A percentile compares a stretch with the other conserved stretches of the same genome.
Evolutionary conservation across 2,797 vertebrate genomes (phyloP).

Genomic region (Neopelma chrysocephalum): DNA sequence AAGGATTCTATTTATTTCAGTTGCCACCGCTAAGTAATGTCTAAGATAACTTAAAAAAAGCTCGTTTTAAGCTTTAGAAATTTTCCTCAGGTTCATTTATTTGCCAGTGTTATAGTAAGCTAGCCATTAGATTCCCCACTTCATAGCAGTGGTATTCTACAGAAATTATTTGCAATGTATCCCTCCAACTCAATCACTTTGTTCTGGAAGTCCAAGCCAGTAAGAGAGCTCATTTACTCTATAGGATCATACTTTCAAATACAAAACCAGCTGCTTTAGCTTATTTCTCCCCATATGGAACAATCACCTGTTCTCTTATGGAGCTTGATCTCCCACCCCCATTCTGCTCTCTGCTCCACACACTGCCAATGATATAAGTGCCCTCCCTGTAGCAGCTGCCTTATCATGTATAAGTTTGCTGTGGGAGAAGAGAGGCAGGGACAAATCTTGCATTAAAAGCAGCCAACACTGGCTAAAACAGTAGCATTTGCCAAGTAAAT

Average conservation of each 20-base stretch:
- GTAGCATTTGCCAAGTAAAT: not conserved
- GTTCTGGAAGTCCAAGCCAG: not conserved
- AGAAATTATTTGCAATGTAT: not conserved
- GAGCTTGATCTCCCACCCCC: not conserved
- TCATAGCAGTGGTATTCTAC: not conserved
- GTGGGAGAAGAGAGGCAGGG: not conserved
- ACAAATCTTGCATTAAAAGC: not conserved
- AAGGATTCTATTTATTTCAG: not conserved
- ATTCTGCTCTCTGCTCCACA: slow-evolving; percentile 15
- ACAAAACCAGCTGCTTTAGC: not conserved
- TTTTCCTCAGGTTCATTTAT: not conserved
- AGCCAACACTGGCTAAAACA: not conserved
- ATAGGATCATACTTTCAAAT: not conserved
- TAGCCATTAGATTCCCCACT: not conserved
- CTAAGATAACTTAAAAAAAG: not conserved
- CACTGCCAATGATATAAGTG: not conserved
- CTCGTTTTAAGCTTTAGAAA: not conserved
- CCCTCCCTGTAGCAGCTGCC: slow-evolving; percentile 26
- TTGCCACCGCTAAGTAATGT: not conserved
- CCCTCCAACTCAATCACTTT: not conserved
- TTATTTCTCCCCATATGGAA: not conserved
- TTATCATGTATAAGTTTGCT: not conserved
- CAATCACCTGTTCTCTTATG: slow-evolving; percentile 16
- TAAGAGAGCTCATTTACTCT: not conserved
- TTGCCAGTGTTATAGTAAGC: not conserved